These are phyloP conservation scores for Actenoides lindsayi DNA, from an alignment of 2,113 vertebrate species.

Conservation along the genomic window DNA sequence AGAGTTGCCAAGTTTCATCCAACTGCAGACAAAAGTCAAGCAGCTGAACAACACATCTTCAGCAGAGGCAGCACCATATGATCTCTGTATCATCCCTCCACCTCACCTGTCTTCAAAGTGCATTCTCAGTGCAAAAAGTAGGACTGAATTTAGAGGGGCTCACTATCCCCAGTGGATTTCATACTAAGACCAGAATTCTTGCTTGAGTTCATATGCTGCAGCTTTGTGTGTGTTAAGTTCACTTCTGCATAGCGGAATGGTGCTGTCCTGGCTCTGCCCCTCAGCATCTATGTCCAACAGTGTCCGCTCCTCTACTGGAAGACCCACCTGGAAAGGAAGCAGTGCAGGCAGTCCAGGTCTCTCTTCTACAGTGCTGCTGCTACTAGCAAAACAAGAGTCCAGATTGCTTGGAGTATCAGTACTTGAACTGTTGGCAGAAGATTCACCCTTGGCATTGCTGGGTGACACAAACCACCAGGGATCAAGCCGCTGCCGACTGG, in stretches of 20 bases:
- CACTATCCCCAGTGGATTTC: slow-evolving; percentile 24
- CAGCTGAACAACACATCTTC: slow-evolving; percentile 26
- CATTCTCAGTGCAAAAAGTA: slow-evolving; percentile 86
- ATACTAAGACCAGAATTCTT: slow-evolving; percentile 89
- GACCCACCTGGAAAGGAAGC: slow-evolving; percentile 77
- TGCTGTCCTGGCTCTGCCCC: slow-evolving; percentile 90
- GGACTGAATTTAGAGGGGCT: slow-evolving; percentile 66
- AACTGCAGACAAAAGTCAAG: slow-evolving; percentile 52
- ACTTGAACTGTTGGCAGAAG: slow-evolving; percentile 91
- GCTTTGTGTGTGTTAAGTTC: slow-evolving; percentile 82
- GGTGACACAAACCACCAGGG: slow-evolving; percentile 87
- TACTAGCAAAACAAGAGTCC: slow-evolving; percentile 88
- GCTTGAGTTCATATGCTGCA: slow-evolving; percentile 84
- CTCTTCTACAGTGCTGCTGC: slow-evolving; percentile 83
- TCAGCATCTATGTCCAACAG: slow-evolving; percentile 91
- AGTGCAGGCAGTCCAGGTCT: slow-evolving; percentile 81
- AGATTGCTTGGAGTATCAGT: slow-evolving; percentile 93
- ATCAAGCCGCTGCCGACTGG: slow-evolving; percentile 84
- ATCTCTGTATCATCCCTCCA: slow-evolving; percentile 71
- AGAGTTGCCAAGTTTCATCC: slow-evolving; percentile 40
- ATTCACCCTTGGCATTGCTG: slow-evolving; percentile 82
- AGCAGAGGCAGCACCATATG: slow-evolving; percentile 59
- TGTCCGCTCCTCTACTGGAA: slow-evolving; percentile 77
- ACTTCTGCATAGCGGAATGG: slow-evolving; percentile 88
- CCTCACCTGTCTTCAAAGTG: slow-evolving; percentile 82